Evolutionary conservation across 1,140 invertebrate species (phyloP).

Genomic region (Anoplophora glabripennis): DNA sequence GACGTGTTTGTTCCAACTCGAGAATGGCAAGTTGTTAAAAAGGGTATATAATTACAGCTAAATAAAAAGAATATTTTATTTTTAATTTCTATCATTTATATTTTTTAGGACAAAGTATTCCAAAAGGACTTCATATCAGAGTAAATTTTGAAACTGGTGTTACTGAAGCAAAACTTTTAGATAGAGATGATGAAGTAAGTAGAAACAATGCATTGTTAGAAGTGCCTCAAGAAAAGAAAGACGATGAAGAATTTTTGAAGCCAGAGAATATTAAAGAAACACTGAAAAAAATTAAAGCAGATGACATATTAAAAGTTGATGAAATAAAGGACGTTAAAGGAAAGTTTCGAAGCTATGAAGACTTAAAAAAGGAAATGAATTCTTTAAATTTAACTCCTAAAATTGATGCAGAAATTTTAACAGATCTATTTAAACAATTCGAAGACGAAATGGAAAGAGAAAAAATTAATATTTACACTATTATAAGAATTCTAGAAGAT

Average conservation of each 20-base stretch:
- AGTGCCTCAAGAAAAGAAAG: constrained; percentile 25
- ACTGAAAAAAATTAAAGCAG: constrained; percentile 45
- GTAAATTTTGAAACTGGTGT: constrained; percentile 71
- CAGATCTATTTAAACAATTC: constrained; percentile 58
- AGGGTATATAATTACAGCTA: no score
- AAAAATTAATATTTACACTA: constrained; percentile 46
- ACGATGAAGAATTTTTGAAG: constrained; percentile 15
- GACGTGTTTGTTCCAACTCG: constrained; percentile 55
- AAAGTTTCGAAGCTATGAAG: constrained; percentile 56
- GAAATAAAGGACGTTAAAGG: constrained; percentile 24
- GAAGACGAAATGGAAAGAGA: constrained; percentile 46
- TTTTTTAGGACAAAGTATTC: constrained; percentile 65
- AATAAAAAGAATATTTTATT: not conserved
- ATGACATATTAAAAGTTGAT: constrained; percentile 36
- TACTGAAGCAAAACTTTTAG: constrained; percentile 71
- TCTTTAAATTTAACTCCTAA: constrained; percentile 62
- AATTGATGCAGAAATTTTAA: constrained; percentile 66
- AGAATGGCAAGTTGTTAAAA: constrained; percentile 60
- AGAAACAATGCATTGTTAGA: constrained; percentile 31
- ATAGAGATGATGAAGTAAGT: constrained; percentile 47
- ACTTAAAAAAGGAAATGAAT: constrained; percentile 65
- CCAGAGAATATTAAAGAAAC: constrained; percentile 42
- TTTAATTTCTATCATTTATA: not conserved
- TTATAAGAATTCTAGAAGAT: constrained; percentile 61
- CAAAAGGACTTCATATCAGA: constrained; percentile 69